phyloP scores from a whole-genome alignment of 2,888 invertebrate species.

The Lepas anatifera region DNA sequence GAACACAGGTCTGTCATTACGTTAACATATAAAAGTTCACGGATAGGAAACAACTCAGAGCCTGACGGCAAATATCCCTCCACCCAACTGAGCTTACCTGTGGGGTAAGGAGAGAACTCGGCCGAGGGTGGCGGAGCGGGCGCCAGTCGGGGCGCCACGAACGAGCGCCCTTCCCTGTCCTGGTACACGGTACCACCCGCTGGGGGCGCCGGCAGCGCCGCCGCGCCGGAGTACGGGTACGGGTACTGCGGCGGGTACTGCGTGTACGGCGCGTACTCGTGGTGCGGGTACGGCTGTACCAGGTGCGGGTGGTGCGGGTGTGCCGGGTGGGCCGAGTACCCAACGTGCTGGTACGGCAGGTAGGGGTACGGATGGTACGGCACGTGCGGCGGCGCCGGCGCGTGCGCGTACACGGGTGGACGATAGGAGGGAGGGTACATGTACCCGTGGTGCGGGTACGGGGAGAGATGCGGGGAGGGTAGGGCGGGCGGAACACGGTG shows the following conservation, averaged over 20 bases:
- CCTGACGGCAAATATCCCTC: too few relatives aligned
- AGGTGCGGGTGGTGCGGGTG: neutral
- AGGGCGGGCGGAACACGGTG: neutral
- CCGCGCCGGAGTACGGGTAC: neutral
- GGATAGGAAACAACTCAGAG: too few relatives aligned
- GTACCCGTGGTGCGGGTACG: neutral
- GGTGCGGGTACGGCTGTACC: neutral
- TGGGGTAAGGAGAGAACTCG: neutral
- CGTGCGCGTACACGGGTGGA: neutral
- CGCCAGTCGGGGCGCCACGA: neutral
- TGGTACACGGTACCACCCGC: neutral
- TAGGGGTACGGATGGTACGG: neutral
- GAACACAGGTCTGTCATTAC: too few relatives aligned
- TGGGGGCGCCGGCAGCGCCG: constrained; percentile 4
- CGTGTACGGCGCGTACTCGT: neutral
- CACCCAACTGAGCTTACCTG: neutral
- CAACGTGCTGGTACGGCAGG: neutral
- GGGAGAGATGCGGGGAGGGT: neutral
- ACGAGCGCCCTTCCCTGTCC: too few relatives aligned
- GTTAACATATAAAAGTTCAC: too few relatives aligned
- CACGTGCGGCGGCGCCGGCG: neutral
- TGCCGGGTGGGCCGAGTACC: neutral
- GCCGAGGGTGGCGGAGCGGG: neutral
- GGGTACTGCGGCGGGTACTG: constrained; percentile 6
- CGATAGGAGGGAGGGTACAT: neutral